Evolutionary conservation across 1,140 invertebrate genomes (phyloP).

Genomic region (Aphis gossypii): DNA sequence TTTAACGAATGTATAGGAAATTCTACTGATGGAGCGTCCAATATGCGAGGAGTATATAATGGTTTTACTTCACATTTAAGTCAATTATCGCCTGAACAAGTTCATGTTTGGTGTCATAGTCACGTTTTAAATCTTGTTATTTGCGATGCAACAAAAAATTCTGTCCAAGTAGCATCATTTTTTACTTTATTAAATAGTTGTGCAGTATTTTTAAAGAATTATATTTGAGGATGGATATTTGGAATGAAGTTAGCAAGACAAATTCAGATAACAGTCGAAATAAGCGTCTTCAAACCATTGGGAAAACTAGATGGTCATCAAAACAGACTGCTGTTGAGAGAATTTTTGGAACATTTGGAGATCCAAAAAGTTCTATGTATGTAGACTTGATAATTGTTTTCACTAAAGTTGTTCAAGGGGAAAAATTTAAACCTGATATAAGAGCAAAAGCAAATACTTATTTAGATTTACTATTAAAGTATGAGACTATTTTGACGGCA

Average conservation of each 20-base stretch:
- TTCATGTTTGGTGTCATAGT: conserved; percentile 39
- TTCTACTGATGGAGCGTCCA: conserved; percentile 34
- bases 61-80: neutral
- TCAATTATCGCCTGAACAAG: conserved; percentile 16
- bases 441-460: conserved; percentile 9
- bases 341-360: conserved; percentile 10
- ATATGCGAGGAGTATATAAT: conserved; percentile 40
- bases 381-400: neutral
- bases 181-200: conserved; percentile 41
- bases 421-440: conserved; percentile 27
- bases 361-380: conserved; percentile 17
- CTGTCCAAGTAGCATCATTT: conserved; percentile 24
- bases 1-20: neutral
- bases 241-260: neutral
- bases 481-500: conserved; percentile 15
- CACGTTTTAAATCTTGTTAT: conserved; percentile 36
- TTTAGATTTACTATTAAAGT: conserved; percentile 27
- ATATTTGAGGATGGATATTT: conserved; percentile 37
- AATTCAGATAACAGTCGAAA: conserved; percentile 17
- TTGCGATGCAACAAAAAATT: conserved; percentile 14
- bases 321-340: conserved; percentile 32
- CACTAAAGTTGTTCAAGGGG: conserved; percentile 7
- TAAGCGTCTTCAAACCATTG: conserved; percentile 28
- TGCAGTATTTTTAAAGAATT: conserved; percentile 34
- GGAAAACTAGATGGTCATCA: conserved; percentile 1